Evolutionary conservation across 2,888 invertebrate species (phyloP), one percentile per base, ranked within the genome.

Genomic region (Apocheima hispidaria): DNA sequence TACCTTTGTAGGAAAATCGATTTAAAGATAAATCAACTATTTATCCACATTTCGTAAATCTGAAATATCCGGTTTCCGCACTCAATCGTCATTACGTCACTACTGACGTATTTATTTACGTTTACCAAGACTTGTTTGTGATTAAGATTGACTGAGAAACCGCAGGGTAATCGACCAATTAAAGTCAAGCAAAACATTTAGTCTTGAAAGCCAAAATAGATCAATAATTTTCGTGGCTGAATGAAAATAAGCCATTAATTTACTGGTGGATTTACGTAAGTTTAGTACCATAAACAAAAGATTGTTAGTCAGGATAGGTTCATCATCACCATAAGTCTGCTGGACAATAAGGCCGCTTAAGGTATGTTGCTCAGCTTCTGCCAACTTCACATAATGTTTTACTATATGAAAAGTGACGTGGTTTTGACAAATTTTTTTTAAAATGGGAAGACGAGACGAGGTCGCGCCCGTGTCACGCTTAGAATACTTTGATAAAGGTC

Each of bases 81-180:
- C 21, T 6, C 12, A 21, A 21, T 33, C 38, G 18, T 16, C 26
- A 20, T 48, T 53, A 48, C 48, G 48, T 59, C 33, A 48, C 30
- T 46, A 53, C n/a, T 44, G 50, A 59, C 59, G 46, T 48, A 9
- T 28, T 44, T 6, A 59, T 53, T 33, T 51, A 51, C 23, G 18
- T 20, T n/a, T 46, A 7, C 43, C 38, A 2, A 33, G 30, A 46
- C 41, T 59, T 48, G 59, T 53, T 53, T 48, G 52, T 53, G 59
- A 59, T 41, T 49, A 26, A 53, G 53, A 59, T 59, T 41, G 28
- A 59, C 53, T 16, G 44, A 18, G 35, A 44, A 44, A 44, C 35
- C 36, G 41, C 38, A 16, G 20, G 21, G 21, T 30, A 48, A 53
- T 26, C 6, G 30, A 10, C 49, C 14, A 33, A 20, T 20, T 36